Percentiles rank a stretch among this genome's conserved stretches.
These are phyloP conservation scores for Steinernema feltiae DNA, from an alignment of 1,140 invertebrate genomes.

Conservation along the genomic window DNA sequence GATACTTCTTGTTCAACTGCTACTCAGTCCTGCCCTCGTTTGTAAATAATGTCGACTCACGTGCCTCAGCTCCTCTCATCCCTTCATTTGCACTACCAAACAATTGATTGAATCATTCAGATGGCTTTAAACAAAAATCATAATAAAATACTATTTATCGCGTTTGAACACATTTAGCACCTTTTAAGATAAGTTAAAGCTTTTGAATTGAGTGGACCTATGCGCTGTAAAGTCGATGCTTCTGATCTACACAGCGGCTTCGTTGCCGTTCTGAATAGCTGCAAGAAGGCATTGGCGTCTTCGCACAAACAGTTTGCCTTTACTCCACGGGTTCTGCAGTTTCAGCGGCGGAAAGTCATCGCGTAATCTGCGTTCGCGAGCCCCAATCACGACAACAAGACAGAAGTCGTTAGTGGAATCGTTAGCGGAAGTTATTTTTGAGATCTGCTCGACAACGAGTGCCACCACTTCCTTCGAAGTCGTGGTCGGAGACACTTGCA, in stretches of 20 bases:
- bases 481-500: constrained; percentile 81
- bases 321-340: constrained; percentile 88
- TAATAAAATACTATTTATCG: constrained; percentile 5
- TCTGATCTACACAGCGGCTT: constrained; percentile 51
- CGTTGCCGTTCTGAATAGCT: constrained; percentile 58
- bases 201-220: not conserved
- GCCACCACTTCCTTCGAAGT: constrained; percentile 86
- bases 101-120: not conserved
- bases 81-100: not conserved
- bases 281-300: constrained; percentile 57
- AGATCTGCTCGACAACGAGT: constrained; percentile 83
- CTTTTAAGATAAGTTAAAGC: not conserved
- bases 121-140: constrained; percentile 5
- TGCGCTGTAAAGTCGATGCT: not conserved
- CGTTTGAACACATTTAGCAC: not conserved
- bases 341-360: constrained; percentile 86
- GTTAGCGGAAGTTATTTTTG: constrained; percentile 75
- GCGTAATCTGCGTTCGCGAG: constrained; percentile 77
- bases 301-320: constrained; percentile 80
- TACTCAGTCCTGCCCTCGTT: not conserved
- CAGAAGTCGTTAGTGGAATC: constrained; percentile 70
- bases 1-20: not conserved
- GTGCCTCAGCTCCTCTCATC: not conserved
- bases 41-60: not conserved
- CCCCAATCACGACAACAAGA: constrained; percentile 84